Conservation (phyloP, 2,113 vertebrate genomes). For the Ammospiza caudacuta region DNA sequence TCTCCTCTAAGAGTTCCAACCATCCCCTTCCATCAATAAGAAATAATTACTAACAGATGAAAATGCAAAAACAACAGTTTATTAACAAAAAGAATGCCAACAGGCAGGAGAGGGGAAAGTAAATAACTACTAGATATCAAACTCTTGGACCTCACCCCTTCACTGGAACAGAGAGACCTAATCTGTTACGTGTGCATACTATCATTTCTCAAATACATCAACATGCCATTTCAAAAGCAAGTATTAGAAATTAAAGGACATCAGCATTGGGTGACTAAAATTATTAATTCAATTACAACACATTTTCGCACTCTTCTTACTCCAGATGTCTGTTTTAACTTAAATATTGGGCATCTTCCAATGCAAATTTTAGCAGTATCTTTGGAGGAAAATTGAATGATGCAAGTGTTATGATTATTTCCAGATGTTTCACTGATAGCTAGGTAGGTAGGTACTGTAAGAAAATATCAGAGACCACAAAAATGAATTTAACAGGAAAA, state of each 20-base stretch:
- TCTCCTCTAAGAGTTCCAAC: background rate
- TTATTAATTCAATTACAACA: constrained; percentile 17
- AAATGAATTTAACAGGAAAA: background rate
- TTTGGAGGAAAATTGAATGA: constrained; percentile 25
- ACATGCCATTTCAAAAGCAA: background rate
- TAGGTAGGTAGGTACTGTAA: background rate
- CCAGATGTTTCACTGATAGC: constrained; percentile 50
- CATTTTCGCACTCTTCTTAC: background rate
- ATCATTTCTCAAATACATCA: background rate
- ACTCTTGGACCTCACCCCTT: background rate
- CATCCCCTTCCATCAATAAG: background rate
- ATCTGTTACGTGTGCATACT: background rate
- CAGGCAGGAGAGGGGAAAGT: background rate
- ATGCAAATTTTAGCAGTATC: background rate
- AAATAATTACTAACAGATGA: background rate
- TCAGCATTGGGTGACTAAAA: constrained; percentile 27
- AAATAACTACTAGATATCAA: background rate
- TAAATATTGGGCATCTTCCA: constrained; percentile 13
- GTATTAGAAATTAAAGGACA: background rate
- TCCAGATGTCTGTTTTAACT: constrained; percentile 27
- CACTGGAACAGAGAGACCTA: background rate
- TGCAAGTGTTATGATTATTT: constrained; percentile 20
- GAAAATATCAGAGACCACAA: background rate
- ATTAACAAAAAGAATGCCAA: background rate
- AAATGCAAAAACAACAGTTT: background rate